These are phyloP conservation scores for Campoplex capitator DNA, from an alignment of 2,888 invertebrate species.

Conservation along the genomic window DNA sequence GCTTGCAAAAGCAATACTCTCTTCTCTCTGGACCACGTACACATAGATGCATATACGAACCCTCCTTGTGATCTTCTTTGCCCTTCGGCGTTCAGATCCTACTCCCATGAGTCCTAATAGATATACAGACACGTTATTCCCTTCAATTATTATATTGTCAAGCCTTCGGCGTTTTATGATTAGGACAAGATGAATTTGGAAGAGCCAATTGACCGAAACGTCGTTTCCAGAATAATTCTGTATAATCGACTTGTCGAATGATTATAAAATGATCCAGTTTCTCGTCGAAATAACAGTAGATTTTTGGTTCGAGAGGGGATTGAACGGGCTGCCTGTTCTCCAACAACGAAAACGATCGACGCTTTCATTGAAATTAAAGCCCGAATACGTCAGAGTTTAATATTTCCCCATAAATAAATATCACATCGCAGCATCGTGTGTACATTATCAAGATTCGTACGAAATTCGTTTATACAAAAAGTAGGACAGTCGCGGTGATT, in stretches of 20 bases:
- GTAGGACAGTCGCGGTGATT: too few relatives aligned
- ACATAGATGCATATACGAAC: slow-evolving; percentile 13
- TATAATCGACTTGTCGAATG: not conserved
- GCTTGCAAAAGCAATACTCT: slow-evolving; percentile 52
- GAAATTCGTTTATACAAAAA: too few relatives aligned
- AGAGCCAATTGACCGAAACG: not conserved
- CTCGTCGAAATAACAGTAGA: not conserved
- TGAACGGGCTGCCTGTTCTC: not conserved
- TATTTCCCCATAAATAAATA: not conserved
- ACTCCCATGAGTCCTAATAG: slow-evolving; percentile 10
- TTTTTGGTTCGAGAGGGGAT: not conserved
- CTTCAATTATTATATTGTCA: not conserved
- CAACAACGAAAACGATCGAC: not conserved
- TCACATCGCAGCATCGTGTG: not conserved
- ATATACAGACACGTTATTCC: slow-evolving; percentile 3
- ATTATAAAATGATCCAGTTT: too few relatives aligned
- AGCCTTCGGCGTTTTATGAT: slow-evolving; percentile 12
- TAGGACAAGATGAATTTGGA: slow-evolving; percentile 11
- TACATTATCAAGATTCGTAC: too few relatives aligned
- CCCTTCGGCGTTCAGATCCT: not conserved
- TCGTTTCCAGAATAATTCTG: not conserved
- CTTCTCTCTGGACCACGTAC: slow-evolving; percentile 22
- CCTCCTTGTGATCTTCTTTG: slow-evolving; percentile 16
- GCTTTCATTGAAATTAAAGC: not conserved
- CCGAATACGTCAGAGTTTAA: not conserved